Conservation (phyloP, 2,888 invertebrate species). For the Steinernema hermaphroditum region DNA sequence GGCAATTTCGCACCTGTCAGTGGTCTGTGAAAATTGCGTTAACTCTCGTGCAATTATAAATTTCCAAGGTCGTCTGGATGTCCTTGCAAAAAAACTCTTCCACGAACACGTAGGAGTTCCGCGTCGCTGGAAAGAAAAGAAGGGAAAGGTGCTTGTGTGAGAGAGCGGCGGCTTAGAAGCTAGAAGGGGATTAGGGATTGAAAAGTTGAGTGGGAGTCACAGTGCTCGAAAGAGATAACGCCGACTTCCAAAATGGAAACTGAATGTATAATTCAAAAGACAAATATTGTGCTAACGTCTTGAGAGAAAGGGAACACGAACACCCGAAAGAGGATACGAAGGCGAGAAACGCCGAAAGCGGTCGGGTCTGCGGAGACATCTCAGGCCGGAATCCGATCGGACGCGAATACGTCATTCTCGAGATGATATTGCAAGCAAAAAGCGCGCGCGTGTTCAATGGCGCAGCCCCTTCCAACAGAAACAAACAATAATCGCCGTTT, state of each 20-base stretch:
- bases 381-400: background rate
- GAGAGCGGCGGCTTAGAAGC: too few relatives aligned
- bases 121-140: too few relatives aligned
- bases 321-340: constrained; percentile 28
- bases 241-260: constrained; percentile 23
- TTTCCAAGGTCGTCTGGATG: too few relatives aligned
- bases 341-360: background rate
- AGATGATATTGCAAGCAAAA: background rate
- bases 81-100: too few relatives aligned
- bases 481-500: background rate
- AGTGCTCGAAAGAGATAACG: constrained; percentile 1
- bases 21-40: too few relatives aligned
- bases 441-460: background rate
- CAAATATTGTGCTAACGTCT: constrained; percentile 23
- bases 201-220: constrained; percentile 13
- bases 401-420: background rate
- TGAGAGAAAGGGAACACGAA: constrained; percentile 8
- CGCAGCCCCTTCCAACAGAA: background rate
- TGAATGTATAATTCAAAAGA: constrained; percentile 7
- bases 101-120: too few relatives aligned
- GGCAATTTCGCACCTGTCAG: too few relatives aligned
- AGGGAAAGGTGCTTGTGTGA: too few relatives aligned
- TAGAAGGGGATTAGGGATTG: background rate
- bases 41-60: too few relatives aligned
- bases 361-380: background rate